Evolutionary conservation across 2,797 vertebrate genomes (phyloP), one percentile per base, ranked within the genome.

Genomic region (Chelon labrosus): DNA sequence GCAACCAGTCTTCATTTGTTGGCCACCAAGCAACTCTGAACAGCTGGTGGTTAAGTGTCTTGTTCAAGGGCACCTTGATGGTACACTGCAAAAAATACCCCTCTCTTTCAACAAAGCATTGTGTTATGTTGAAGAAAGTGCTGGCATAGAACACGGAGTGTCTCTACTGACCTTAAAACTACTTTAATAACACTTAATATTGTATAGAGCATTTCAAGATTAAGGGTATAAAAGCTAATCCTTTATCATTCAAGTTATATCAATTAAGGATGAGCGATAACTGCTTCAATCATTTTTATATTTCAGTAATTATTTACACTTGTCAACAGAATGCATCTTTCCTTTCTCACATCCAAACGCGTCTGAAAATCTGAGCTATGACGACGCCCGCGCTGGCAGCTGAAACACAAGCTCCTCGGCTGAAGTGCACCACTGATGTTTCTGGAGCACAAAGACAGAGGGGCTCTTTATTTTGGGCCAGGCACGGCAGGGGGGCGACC

Each of bases 381-480:
- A 79, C 68, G 66, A 25, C 25, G 64, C 59, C 79, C 16, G n/a
- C 19, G 61, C 70, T 74, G 63, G 70, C 54, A 69, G 64, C 54
- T 73, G 72, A 75, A 88, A 86, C 81, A 70, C 78, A 86, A 86
- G 69, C 69, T 68, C 44, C 71, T 72, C 27, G 66, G 56, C 68
- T 80, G 54, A 85, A 80, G 77, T 77, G 70, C 59, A 85, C 82
- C 72, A 68, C 67, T 71, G 74, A 75, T 80, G 77, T 85, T 87
- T 82, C 80, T 79, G 68, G 70, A 67, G 74, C 74, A 79, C 82
- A 82, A 82, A 88, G 80, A 90, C 89, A 92, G 86, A 91, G 85
- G 79, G 82, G 71, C 66, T 86, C 90, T 92, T 90, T 92, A 90
- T 93, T 90, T 88, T 83, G 65, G 65, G 75, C 85, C 65, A 3